Evolutionary conservation across 2,888 invertebrate genomes (phyloP), one percentile per base, ranked within the genome.

Genomic region (Phania funesta): DNA sequence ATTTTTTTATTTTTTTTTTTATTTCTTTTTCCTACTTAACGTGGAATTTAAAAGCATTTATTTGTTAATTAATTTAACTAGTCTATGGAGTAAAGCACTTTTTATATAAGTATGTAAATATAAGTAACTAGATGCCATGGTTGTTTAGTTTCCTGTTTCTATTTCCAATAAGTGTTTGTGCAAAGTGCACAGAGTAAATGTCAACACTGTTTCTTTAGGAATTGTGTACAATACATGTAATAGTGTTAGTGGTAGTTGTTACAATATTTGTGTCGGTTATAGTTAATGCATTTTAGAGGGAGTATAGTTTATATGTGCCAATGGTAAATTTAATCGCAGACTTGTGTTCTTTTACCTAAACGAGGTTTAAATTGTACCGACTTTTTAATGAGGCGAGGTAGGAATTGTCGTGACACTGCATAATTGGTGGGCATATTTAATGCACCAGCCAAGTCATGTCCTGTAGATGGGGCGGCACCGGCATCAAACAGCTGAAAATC

Each of bases 371-470:
- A 92, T 73, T 91, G 90, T 79, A 90, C 90, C 75, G 91, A 89
- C 85, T 92, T 91, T 87, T 92, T 91, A 58, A 91, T 92, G 84
- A 92, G 85, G 85, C 92, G 89, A 77, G 92, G 91, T 68, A 92
- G 90, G 86, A 92, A 92, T 82, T 92, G 92, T 62, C 92, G 91
- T 68, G 84, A 83, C 77, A 67, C 41, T 46, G 64, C 78, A 78
- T 71, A 73, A 76, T 80, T 78, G 56, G 80, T 73, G 83, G 62
- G 78, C 71, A 85, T 80, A 58, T 74, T 74, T 81, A 78, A 82
- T 84, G 62, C 83, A 60, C 75, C 79, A 58, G 76, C 68, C 62
- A 67, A 79, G 64, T 62, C 75, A 52, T 46, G 71, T 44, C 58
- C 41, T 38, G 64, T 16, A 32, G 54, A 32, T n/a, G 46, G 29